Conservation (phyloP, 1,140 invertebrate species). For the Galendromus occidentalis region DNA sequence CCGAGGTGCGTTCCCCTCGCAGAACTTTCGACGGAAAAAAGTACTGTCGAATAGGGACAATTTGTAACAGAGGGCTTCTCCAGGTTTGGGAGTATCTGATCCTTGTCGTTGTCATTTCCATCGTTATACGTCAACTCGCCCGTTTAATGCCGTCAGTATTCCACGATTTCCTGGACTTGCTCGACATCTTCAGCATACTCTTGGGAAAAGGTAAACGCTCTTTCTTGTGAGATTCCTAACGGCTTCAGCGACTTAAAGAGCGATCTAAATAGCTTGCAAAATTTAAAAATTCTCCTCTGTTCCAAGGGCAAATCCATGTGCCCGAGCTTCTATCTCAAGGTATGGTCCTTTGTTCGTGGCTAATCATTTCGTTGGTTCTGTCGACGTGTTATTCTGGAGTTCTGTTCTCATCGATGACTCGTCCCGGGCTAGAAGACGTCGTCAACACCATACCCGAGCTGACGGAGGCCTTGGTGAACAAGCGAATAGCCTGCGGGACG, state of each 20-base stretch:
- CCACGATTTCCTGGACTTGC: neutral
- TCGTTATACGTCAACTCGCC: neutral
- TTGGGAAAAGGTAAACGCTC: neutral
- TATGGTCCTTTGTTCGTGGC: neutral
- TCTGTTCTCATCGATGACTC: neutral
- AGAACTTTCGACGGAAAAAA: too few relatives aligned
- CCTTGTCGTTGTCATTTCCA: neutral
- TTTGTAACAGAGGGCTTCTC: neutral
- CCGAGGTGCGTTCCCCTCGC: neutral
- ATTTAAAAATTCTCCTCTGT: neutral
- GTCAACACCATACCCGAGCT: neutral
- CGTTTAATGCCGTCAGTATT: neutral
- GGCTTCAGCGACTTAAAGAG: neutral
- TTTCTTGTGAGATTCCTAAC: neutral
- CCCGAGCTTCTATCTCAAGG: neutral
- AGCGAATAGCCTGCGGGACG: neutral
- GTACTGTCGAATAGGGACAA: too few relatives aligned
- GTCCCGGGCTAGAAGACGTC: neutral
- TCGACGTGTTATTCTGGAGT: neutral
- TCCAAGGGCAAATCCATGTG: neutral
- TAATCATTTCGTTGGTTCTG: neutral
- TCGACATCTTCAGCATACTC: neutral
- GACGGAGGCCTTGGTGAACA: neutral
- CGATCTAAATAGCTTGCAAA: neutral
- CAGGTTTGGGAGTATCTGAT: constrained; percentile 1